These are phyloP conservation scores for Muscicapa adusta DNA, from an alignment of 2,113 vertebrate genomes.

Conservation along the genomic window DNA sequence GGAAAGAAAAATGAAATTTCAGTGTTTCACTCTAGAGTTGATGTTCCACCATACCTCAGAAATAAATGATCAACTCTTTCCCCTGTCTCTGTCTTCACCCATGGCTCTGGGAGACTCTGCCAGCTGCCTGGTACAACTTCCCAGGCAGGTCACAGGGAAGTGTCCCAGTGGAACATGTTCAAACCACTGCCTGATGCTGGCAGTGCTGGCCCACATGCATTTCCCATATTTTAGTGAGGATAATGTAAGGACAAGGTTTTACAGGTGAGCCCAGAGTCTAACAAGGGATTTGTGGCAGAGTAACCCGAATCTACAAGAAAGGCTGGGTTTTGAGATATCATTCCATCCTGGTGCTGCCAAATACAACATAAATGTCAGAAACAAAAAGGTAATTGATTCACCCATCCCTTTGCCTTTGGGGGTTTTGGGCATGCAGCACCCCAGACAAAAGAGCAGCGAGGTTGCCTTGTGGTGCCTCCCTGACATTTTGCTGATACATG, in stretches of 20 bases:
- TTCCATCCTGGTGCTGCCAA: not conserved
- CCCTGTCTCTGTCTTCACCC: not conserved
- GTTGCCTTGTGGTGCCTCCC: not conserved
- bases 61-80: not conserved
- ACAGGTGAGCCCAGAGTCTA: not conserved
- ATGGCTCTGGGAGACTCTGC: not conserved
- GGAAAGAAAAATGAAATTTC: slow-evolving; percentile 47
- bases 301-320: not conserved
- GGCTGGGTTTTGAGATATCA: not conserved
- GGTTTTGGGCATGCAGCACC: not conserved
- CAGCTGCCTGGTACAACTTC: not conserved
- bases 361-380: not conserved
- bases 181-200: not conserved
- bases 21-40: not conserved
- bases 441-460: not conserved
- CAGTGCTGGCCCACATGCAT: rapidly evolving
- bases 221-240: not conserved
- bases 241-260: not conserved
- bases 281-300: not conserved
- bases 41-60: not conserved
- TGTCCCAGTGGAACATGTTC: rapidly evolving
- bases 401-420: not conserved
- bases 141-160: not conserved
- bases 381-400: not conserved
- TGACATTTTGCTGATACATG: rapidly evolving